Base-by-base conservation (phyloP, 2,113 vertebrate genomes). In the Chlamydotis undulata region DNA sequence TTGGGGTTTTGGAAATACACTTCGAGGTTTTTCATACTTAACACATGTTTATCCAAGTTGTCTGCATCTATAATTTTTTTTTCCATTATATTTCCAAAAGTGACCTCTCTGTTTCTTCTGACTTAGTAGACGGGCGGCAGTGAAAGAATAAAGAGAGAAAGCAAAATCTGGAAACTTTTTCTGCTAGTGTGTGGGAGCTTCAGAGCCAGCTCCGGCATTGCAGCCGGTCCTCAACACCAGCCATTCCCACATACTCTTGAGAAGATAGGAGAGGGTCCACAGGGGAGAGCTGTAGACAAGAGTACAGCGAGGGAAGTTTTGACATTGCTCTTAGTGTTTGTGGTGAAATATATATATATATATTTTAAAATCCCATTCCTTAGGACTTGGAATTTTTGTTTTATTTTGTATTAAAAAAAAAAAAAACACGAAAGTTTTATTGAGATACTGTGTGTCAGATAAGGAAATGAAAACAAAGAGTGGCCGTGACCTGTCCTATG, bases 401-500 rank as follows among this genome's bases (percentile, higher is more conserved):
- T 76, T 70, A 2, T 15, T 55, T 37, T 47, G 2, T 29, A 57
- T 26, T 12, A n/a, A n/a, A n/a, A 41, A 41, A 41, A 41, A 41
- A 14, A 41, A 11, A 41, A 41, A 41, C 35, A 43, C 10, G n/a
- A 59, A 3, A 33, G 16, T 28, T 65, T 76, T 89, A 23, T 35
- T 71, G 31, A 57, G n/a, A n/a, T 21, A 9, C 14, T 50, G 16
- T 59, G 70, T 59, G 28, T 68, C 35, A 76, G 50, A 28, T 26
- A 29, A 52, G 74, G n/a, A 60, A 39, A 71, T 10, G 14, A 63
- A 82, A 65, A 16, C 14, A n/a, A 43, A 43, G 57, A 52, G 31
- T 70, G 43, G 8, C 68, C 0, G 0, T 33, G 43, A 43, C 9
- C 65, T 68, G 31, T 45, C 25, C 8, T 23, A 0, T 3, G 2